Conservation (phyloP, 1,140 invertebrate genomes). For the Calliopsis andreniformis region DNA sequence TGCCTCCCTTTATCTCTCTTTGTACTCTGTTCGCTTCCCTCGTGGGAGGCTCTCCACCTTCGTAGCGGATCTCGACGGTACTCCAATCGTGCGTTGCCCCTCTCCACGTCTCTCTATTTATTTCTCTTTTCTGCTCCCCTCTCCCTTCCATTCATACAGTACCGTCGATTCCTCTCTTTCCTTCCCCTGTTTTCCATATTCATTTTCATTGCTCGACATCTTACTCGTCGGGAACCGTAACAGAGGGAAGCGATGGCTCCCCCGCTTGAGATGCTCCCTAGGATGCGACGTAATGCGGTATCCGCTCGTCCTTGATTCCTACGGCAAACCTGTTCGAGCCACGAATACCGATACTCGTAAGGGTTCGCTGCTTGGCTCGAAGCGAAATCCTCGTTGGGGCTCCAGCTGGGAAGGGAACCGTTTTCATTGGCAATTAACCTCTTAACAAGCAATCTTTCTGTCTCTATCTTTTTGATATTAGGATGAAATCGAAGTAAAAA, state of each 20-base stretch:
- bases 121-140: not conserved
- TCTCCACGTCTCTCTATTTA: not conserved
- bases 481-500: too few relatives aligned
- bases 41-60: constrained; percentile 53
- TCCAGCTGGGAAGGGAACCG: not conserved
- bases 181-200: constrained; percentile 17
- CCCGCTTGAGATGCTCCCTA: constrained; percentile 12
- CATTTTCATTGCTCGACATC: constrained; percentile 29
- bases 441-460: too few relatives aligned
- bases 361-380: not conserved
- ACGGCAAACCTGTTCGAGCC: constrained; percentile 39
- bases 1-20: constrained; percentile 17
- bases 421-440: not conserved
- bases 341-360: constrained; percentile 46
- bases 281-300: constrained; percentile 43
- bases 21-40: constrained; percentile 14
- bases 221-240: not conserved
- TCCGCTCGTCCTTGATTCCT: constrained; percentile 56
- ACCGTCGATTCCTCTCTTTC: not conserved
- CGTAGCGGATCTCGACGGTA: constrained; percentile 43
- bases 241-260: not conserved
- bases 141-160: too few relatives aligned
- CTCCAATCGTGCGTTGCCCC: constrained; percentile 39
- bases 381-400: not conserved
- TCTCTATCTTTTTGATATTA: too few relatives aligned